phyloP scores from a whole-genome alignment of 2,888 invertebrate species.

The Aporophyla lueneburgensis region DNA sequence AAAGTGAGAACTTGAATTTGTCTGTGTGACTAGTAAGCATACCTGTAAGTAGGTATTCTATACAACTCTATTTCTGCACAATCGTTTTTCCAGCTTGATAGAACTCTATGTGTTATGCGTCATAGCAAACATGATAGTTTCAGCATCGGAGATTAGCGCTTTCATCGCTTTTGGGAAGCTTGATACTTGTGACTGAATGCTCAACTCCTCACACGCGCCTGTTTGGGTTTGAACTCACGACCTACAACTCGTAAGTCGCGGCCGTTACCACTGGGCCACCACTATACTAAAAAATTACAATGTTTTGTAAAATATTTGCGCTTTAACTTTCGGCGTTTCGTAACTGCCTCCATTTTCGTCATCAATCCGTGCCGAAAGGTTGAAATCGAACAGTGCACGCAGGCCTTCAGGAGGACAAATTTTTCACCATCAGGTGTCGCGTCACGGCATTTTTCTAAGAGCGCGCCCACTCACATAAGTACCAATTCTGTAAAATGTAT shows the following conservation, averaged over 20 bases:
- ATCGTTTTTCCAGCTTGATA: conserved; percentile 24
- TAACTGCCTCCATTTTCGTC: not conserved
- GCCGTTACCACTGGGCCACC: too few relatives aligned
- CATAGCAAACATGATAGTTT: not conserved
- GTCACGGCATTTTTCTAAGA: not conserved
- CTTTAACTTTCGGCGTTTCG: not conserved
- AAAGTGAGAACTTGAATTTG: not conserved
- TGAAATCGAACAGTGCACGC: too few relatives aligned
- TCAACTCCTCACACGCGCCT: too few relatives aligned
- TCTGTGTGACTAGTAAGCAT: conserved; percentile 5
- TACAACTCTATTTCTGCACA: conserved; percentile 8
- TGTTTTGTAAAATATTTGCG: not conserved
- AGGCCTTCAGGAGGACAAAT: too few relatives aligned
- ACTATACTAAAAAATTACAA: too few relatives aligned
- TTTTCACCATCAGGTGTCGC: not conserved
- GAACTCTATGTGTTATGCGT: not conserved
- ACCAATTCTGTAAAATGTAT: not conserved
- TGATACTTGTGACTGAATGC: too few relatives aligned
- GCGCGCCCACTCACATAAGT: not conserved
- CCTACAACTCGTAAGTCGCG: too few relatives aligned
- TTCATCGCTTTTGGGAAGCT: not conserved
- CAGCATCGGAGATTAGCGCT: not conserved
- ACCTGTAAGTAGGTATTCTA: not conserved
- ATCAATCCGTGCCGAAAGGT: not conserved
- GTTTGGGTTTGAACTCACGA: too few relatives aligned